Evolutionary conservation across 2,797 vertebrate genomes (phyloP).

Genomic region (Poecilia picta): DNA sequence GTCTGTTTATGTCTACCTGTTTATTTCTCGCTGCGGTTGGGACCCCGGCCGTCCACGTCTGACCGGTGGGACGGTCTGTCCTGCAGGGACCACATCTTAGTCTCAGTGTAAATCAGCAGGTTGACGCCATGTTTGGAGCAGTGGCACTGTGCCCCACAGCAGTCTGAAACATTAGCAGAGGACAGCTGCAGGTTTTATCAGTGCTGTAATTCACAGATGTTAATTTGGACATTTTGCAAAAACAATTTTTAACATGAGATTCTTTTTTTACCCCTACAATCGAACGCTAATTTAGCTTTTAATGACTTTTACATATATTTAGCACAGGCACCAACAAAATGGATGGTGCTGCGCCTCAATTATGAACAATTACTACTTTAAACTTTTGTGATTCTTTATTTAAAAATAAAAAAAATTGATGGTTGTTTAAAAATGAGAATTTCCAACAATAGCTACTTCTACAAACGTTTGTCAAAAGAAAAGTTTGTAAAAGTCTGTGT

Average conservation of each 20-base stretch:
- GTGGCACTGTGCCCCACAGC: neutral
- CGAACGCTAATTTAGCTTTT: neutral
- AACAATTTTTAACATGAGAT: neutral
- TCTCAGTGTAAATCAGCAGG: neutral
- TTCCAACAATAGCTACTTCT: too few species aligned
- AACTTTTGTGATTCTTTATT: neutral
- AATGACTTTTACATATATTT: neutral
- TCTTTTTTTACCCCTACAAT: neutral
- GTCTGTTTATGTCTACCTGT: constrained; percentile 2
- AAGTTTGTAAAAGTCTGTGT: too few species aligned
- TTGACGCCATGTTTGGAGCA: neutral
- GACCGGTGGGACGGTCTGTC: neutral
- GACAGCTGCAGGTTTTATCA: neutral
- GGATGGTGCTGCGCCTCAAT: neutral
- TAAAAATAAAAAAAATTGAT: too few species aligned
- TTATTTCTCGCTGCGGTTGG: neutral
- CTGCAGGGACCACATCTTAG: neutral
- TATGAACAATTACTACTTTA: neutral
- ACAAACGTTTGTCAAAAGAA: too few species aligned
- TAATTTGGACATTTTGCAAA: neutral
- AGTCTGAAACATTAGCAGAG: neutral
- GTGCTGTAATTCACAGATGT: neutral
- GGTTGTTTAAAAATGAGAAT: too few species aligned
- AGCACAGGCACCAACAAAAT: neutral
- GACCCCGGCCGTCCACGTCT: neutral